Conservation (phyloP, 2,797 vertebrate species). For the Pseudochirops cupreus region DNA sequence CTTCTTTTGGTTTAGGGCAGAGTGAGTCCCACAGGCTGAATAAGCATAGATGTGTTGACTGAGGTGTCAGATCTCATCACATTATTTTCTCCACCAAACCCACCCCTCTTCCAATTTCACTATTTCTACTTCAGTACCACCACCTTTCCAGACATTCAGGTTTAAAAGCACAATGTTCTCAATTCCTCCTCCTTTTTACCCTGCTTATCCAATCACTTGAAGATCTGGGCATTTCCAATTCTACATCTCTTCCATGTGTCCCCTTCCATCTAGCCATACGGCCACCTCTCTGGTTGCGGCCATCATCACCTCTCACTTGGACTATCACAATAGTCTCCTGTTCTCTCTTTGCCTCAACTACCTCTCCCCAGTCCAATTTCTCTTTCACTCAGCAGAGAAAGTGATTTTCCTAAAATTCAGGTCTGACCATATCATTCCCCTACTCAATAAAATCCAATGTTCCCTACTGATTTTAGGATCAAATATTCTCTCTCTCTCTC, state of each 20-base stretch:
- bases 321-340: background rate
- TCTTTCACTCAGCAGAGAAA: background rate
- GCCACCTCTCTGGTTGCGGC: background rate
- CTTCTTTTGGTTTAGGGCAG: background rate
- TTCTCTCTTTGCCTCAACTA: background rate
- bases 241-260: background rate
- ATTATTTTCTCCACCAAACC: background rate
- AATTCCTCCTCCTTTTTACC: background rate
- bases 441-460: background rate
- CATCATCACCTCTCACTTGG: background rate
- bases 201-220: background rate
- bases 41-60: background rate
- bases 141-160: background rate
- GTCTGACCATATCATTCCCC: background rate
- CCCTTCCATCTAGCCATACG: background rate
- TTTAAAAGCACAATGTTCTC: background rate
- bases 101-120: background rate
- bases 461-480: background rate
- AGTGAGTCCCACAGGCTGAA: background rate
- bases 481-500: background rate
- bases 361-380: background rate
- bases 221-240: background rate
- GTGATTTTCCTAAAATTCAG: background rate
- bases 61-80: background rate
- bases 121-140: background rate